A percentile compares a stretch with the other conserved stretches of the same genome.
These are phyloP conservation scores for Rhingia campestris DNA, from an alignment of 2,888 invertebrate species.

Conservation along the genomic window DNA sequence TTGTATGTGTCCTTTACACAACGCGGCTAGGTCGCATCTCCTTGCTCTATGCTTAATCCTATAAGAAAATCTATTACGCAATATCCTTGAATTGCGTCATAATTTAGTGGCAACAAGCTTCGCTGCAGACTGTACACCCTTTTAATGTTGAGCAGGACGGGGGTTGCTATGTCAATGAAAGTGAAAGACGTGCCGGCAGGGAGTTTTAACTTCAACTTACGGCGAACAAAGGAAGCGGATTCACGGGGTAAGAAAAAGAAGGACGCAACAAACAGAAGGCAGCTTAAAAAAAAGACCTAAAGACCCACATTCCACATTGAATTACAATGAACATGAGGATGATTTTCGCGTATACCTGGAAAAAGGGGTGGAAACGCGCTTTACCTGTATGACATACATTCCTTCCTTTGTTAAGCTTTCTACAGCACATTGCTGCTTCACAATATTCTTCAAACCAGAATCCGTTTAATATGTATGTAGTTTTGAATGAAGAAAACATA, in stretches of 20 bases:
- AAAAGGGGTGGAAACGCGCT: slow-evolving; percentile 68
- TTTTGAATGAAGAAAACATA: background rate
- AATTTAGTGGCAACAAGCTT: slow-evolving; percentile 64
- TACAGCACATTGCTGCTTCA: slow-evolving; percentile 30
- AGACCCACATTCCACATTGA: slow-evolving; percentile 71
- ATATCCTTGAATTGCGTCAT: slow-evolving; percentile 71
- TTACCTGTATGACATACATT: slow-evolving; percentile 71
- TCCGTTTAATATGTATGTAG: slow-evolving; percentile 31
- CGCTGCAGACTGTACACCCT: slow-evolving; percentile 41
- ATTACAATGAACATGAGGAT: slow-evolving; percentile 66
- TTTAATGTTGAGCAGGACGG: slow-evolving; percentile 57
- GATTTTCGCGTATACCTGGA: slow-evolving; percentile 8
- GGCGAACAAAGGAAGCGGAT: slow-evolving; percentile 61
- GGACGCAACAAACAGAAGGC: slow-evolving; percentile 3
- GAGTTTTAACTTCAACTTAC: slow-evolving; percentile 41
- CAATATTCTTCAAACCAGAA: slow-evolving; percentile 53
- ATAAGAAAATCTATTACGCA: slow-evolving; percentile 68
- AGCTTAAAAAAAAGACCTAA: slow-evolving; percentile 53
- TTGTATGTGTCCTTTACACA: slow-evolving; percentile 17
- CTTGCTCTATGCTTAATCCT: slow-evolving; percentile 46
- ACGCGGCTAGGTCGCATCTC: slow-evolving; percentile 3
- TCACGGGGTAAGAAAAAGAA: slow-evolving; percentile 56
- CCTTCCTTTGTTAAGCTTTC: slow-evolving; percentile 51
- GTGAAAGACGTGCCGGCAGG: slow-evolving; percentile 42
- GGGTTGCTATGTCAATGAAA: slow-evolving; percentile 33